Conservation (phyloP, 1,140 invertebrate species). For the Aradophagus sp. region DNA sequence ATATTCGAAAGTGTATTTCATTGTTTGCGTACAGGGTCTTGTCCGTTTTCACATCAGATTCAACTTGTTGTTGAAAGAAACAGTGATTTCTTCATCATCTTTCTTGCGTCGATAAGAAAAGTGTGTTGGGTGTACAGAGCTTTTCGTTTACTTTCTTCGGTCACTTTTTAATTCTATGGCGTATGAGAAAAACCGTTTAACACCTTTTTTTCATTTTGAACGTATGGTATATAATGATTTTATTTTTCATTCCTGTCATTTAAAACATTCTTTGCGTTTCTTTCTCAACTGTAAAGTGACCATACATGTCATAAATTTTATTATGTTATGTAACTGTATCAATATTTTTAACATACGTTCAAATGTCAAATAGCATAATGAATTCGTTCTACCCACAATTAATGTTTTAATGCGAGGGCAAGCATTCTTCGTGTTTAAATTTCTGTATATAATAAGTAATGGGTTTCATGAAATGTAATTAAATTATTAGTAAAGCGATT, state of each 20-base stretch:
- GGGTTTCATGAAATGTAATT: slow-evolving; percentile 28
- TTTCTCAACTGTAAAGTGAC: slow-evolving; percentile 20
- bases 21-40: slow-evolving; percentile 21
- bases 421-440: neutral
- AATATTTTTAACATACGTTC: neutral
- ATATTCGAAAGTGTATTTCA: slow-evolving; percentile 19
- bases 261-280: too few species aligned
- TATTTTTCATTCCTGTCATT: too few species aligned
- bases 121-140: too few species aligned
- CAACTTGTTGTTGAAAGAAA: slow-evolving; percentile 2
- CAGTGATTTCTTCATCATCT: neutral
- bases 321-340: neutral
- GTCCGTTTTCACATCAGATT: slow-evolving; percentile 10
- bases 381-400: too few species aligned
- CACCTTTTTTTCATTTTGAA: too few species aligned
- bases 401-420: too few species aligned
- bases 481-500: slow-evolving; percentile 38
- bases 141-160: too few species aligned
- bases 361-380: too few species aligned
- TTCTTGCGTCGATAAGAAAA: neutral
- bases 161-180: too few species aligned
- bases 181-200: too few species aligned
- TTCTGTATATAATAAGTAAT: slow-evolving; percentile 4
- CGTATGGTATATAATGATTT: too few species aligned
- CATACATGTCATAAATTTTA: neutral